These are phyloP conservation scores for Malurus splendens DNA, from an alignment of 2,797 vertebrate species.

Conservation along the genomic window DNA sequence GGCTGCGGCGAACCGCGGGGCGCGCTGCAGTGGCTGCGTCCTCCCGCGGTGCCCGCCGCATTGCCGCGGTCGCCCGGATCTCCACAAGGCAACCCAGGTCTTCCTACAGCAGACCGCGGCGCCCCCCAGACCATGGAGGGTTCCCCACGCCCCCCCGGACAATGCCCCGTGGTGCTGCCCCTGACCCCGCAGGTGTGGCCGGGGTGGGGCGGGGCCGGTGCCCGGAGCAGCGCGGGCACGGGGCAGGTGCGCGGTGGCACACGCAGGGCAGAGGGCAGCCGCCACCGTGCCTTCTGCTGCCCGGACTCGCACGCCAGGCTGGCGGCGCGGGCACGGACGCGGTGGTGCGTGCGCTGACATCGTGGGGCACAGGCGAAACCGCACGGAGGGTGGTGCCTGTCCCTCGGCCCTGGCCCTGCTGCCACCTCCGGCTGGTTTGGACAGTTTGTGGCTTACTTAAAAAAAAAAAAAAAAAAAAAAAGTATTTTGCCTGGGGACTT, in stretches of 20 bases:
- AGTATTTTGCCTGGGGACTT: not conserved
- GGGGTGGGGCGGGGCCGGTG: not conserved
- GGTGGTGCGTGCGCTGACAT: not conserved
- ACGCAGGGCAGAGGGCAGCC: not conserved
- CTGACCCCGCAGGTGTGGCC: not conserved
- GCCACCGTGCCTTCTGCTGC: not conserved
- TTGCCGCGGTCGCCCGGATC: not conserved
- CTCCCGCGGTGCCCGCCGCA: not conserved
- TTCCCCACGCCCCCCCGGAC: not conserved
- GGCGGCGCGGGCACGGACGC: not conserved
- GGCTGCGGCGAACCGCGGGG: not conserved
- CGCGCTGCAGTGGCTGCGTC: not conserved
- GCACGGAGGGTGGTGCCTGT: not conserved
- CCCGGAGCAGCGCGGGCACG: not conserved
- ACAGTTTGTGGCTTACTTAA: not conserved
- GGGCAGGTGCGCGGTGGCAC: not conserved
- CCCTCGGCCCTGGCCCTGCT: not conserved
- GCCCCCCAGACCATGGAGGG: too few species aligned
- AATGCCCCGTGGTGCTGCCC: not conserved
- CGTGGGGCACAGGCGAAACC: not conserved
- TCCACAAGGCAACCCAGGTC: accelerated
- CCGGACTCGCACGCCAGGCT: not conserved
- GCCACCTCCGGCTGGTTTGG: not conserved
- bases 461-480: not conserved
- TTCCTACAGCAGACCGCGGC: too few species aligned